Evolutionary conservation across 2,797 vertebrate genomes (phyloP), one percentile per base, ranked within the genome.

Genomic region (Prionace glauca): DNA sequence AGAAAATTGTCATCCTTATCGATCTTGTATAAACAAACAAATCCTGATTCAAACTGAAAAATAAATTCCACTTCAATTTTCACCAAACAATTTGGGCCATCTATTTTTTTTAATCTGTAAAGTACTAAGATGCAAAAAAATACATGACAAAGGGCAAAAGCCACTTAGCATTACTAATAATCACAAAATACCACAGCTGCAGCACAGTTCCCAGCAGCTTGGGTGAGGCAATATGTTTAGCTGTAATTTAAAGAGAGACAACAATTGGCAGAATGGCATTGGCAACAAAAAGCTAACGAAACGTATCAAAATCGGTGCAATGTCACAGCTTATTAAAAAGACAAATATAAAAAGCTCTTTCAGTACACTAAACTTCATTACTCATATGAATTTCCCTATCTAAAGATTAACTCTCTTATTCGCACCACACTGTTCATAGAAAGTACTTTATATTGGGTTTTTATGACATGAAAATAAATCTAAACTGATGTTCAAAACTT

Each of bases 11-110:
- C 9, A 14, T 69, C 65, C 36, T 36, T n/a, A 22, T 41, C n/a
- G 16, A 90, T 32, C 36, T 65, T 62, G 1, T n/a, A 32, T 12
- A 62, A 92, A 69, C 20, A 92, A 45, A 12, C 22, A 84, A 41
- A 36, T 45, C 41, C 81, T 24, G 20, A 84, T 22, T 22, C 45
- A 22, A 84, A 84, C 22, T 45, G 10, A 92, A 92, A 91, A 67
- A 11, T 32, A 36, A 92, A 69, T 92, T 69, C 24, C 65, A 92
- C 22, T 87, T 90, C 32, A 62, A 90, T 90, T 90, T 90, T 90
- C 60, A 90, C 32, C 32, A 91, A 84, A 91, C 26, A 91, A 18
- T 18, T 90, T 62, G 24, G 60, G 16, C 29, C 16, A 69, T 69
- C 67, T 69, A n/a, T 60, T 56, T 88, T 24, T n/a, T 91, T 91